Conservation (phyloP, 2,113 vertebrate genomes). For the Brienomyrus brachyistius region DNA sequence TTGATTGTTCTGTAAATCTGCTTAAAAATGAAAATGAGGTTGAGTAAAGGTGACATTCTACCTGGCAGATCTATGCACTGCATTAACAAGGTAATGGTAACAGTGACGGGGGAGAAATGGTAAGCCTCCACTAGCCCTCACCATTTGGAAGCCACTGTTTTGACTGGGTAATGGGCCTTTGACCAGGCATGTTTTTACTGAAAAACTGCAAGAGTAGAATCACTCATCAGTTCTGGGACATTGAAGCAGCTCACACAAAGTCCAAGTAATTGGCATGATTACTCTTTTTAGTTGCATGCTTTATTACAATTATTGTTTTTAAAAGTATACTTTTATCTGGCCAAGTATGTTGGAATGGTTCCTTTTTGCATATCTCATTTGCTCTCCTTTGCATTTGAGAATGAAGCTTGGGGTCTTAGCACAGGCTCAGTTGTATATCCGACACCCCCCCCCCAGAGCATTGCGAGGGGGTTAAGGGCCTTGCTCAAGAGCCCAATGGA, state of each 20-base stretch:
- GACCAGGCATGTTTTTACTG: neutral
- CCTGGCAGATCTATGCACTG: neutral
- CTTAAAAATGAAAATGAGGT: neutral
- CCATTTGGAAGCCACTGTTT: neutral
- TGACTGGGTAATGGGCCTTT: neutral
- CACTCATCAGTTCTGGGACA: too few relatives aligned
- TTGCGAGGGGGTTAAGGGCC: neutral
- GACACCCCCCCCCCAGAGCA: neutral
- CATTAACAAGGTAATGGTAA: neutral
- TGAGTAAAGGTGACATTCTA: neutral
- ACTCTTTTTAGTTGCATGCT: neutral
- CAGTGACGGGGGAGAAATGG: neutral
- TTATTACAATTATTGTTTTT: neutral
- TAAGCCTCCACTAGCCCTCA: neutral
- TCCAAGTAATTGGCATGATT: neutral
- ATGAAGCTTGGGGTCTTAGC: neutral
- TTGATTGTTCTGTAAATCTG: neutral
- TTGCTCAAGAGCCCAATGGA: neutral
- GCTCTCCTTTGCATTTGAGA: neutral
- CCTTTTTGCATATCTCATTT: neutral
- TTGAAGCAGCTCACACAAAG: too few relatives aligned
- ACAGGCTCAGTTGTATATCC: neutral
- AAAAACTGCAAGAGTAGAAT: neutral
- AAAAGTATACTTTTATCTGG: neutral
- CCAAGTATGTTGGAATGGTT: neutral